phyloP scores from a whole-genome alignment of 2,797 vertebrate species.

The Tapera naevia region DNA sequence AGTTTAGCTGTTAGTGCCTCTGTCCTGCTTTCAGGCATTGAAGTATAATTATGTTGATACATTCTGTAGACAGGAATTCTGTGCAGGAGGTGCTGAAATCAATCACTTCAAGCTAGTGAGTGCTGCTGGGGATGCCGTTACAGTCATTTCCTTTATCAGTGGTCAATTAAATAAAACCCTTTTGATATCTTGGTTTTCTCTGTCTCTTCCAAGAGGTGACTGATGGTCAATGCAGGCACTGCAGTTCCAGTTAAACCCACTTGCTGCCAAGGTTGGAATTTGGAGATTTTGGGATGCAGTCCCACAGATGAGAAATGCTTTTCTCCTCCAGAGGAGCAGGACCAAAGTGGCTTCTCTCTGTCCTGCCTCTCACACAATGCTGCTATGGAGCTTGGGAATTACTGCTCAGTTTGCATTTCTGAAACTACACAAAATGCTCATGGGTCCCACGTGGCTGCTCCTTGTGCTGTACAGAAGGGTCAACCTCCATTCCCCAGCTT shows the following conservation, averaged over 20 bases:
- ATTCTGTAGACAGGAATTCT: not conserved
- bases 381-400: not conserved
- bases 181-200: not conserved
- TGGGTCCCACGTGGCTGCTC: fast-evolving
- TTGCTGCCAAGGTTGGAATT: not conserved
- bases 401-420: not conserved
- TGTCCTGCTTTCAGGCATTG: fast-evolving
- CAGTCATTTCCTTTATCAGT: not conserved
- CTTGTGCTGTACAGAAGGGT: not conserved
- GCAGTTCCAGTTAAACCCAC: not conserved
- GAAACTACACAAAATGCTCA: not conserved
- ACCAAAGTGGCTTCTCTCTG: not conserved
- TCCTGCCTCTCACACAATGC: fast-evolving
- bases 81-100: not conserved
- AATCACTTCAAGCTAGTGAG: not conserved
- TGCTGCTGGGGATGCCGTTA: not conserved
- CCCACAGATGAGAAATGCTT: not conserved
- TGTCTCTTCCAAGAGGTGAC: not conserved
- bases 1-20: not conserved
- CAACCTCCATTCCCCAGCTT: fast-evolving
- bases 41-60: not conserved
- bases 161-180: not conserved
- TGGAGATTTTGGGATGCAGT: not conserved
- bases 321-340: not conserved
- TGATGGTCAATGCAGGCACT: not conserved